Evolutionary conservation across 2,888 invertebrate species (phyloP).

Genomic region (Epistrophe eligans): DNA sequence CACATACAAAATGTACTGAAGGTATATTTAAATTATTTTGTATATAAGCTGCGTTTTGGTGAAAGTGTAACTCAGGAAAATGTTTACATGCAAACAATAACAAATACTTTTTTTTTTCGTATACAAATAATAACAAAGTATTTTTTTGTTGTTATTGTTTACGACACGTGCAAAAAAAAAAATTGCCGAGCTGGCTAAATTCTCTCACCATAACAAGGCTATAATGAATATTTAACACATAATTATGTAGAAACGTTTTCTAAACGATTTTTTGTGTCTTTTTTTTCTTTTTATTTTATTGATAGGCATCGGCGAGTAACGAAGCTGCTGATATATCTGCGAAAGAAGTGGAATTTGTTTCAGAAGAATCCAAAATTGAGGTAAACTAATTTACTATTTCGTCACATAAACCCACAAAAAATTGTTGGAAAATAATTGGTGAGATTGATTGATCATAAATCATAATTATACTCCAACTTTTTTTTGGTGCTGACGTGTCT

Average conservation of each 20-base stretch:
- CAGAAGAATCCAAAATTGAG: constrained; percentile 85
- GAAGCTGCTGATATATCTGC: constrained; percentile 84
- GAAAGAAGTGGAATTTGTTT: constrained; percentile 88
- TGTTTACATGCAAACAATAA: no score
- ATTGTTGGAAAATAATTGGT: constrained; percentile 14
- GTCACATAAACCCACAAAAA: constrained; percentile 30
- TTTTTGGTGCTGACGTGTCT: constrained; percentile 56
- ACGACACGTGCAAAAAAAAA: no score
- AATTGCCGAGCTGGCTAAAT: no score
- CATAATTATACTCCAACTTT: constrained; percentile 13
- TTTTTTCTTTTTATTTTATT: constrained; percentile 6
- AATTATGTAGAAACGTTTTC: background rate
- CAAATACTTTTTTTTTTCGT: no score
- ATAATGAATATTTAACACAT: background rate
- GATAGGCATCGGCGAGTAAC: constrained; percentile 84
- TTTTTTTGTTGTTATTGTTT: no score
- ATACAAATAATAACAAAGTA: no score
- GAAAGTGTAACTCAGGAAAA: no score
- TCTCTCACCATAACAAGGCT: no score
- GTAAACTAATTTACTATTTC: constrained; percentile 77
- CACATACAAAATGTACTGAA: constrained; percentile 90
- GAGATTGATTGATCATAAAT: constrained; percentile 10
- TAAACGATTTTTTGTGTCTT: constrained; percentile 21
- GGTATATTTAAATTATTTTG: constrained; percentile 81
- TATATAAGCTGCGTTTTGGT: background rate